Evolutionary conservation across 2,888 invertebrate species (phyloP).

Genomic region (Beris chalybata): DNA sequence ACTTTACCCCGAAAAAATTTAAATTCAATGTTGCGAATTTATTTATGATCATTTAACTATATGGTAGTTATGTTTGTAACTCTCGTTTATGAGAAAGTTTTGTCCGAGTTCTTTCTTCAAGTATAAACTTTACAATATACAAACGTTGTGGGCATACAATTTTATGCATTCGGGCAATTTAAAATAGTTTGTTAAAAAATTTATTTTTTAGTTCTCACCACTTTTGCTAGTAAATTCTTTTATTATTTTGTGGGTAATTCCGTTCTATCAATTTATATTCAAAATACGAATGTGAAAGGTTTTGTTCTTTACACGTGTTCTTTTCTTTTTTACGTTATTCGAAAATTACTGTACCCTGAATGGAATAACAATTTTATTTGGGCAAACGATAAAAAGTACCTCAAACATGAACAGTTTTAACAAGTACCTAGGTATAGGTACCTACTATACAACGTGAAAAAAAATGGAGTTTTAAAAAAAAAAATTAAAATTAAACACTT

Average conservation of each 20-base stretch:
- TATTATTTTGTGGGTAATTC: conserved; percentile 16
- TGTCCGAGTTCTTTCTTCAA: conserved; percentile 9
- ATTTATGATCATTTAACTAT: neutral
- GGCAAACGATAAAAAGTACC: neutral
- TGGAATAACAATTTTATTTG: conserved; percentile 21
- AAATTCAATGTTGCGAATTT: conserved; percentile 10
- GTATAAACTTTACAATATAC: neutral
- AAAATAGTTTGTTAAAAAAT: too few relatives aligned
- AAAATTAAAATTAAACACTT: too few relatives aligned
- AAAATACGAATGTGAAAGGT: conserved; percentile 16
- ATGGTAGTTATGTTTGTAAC: conserved; percentile 5
- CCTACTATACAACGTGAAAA: too few relatives aligned
- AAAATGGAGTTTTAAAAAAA: too few relatives aligned
- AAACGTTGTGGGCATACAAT: neutral
- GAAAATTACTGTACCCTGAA: conserved; percentile 1
- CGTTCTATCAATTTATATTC: conserved; percentile 25
- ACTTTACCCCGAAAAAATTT: conserved; percentile 7
- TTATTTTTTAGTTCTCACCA: conserved; percentile 19
- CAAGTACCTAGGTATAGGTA: too few relatives aligned
- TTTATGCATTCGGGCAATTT: neutral
- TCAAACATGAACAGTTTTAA: too few relatives aligned
- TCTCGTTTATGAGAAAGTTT: conserved; percentile 30
- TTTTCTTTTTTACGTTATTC: conserved; percentile 25
- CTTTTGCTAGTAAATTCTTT: conserved; percentile 24
- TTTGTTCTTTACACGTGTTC: conserved; percentile 14